Base-by-base conservation (phyloP, 2,888 invertebrate species). In the Tetanocera ferruginea region DNA sequence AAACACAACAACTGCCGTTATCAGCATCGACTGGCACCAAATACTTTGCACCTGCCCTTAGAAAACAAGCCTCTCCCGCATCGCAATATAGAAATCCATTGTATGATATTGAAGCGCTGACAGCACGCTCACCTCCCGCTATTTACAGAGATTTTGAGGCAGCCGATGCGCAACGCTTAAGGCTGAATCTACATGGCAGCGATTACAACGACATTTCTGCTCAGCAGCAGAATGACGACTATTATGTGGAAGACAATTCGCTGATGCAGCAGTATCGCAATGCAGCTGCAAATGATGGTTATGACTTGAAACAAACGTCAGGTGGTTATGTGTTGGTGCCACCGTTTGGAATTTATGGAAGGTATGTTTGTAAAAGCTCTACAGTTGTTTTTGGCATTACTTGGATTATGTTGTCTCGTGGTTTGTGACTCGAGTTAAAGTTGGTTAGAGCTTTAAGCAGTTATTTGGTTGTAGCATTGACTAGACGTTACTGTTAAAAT, bases 221-320 rank as follows among this genome's bases (percentile, higher is more conserved):
- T 3, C 70, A 70, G 17, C 31, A 70, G 55, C 51, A 52, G 14
- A 31, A 67, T 34, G 17, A 19, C 28, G 37, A 37, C 5, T 23
- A 23, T 19, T 23, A 83, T 84, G 72, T 79, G 80, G 5, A 81
- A 82, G 79, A 84, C 81, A 0, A 82, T 69, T 83, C 84, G 9
- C 79, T 79, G 57, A 82, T 83, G 49, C 84, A 80, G 62, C 83
- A 60, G 19, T 34, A 72, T 34, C 25, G 23, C 37, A 75, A 78
- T 60, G 70, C 81, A 82, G 37, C 78, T 66, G 70, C 81, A 82
- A 37, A 87, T 69, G 83, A 80, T 5, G 85, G 82, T 43, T 86
- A 85, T 72, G 79, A 83, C 4, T 72, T 86, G 73, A 86, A 84
- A 69, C 64, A 77, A 69, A 70, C 81, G 52, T 76, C 80, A 0